Conservation (phyloP, 2,113 vertebrate species). For the Tragelaphus imberbis region DNA sequence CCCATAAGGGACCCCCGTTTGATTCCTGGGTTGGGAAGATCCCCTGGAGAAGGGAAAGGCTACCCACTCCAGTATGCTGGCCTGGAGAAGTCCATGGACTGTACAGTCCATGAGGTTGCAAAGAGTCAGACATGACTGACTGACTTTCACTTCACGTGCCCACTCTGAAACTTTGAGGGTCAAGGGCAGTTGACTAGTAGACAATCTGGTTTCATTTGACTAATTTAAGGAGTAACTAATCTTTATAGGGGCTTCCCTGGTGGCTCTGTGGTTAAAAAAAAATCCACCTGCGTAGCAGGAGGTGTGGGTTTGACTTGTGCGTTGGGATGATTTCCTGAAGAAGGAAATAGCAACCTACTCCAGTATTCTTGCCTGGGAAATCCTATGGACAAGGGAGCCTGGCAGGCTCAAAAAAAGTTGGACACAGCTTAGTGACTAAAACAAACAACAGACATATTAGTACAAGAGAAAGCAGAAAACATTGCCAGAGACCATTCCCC, state of each 20-base stretch:
- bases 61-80: not conserved
- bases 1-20: rapidly evolving
- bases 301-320: not conserved
- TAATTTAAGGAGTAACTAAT: not conserved
- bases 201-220: not conserved
- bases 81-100: not conserved
- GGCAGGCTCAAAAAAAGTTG: not conserved
- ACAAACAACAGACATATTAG: not conserved
- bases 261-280: not conserved
- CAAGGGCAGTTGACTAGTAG: not conserved
- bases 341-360: not conserved
- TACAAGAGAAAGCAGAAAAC: not conserved
- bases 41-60: not conserved
- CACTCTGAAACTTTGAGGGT: not conserved
- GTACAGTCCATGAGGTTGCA: not conserved
- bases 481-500: not conserved
- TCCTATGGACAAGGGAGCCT: not conserved
- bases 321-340: not conserved
- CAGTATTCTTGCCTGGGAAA: not conserved
- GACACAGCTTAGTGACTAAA: not conserved
- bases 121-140: not conserved
- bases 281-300: not conserved
- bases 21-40: not conserved
- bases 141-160: not conserved
- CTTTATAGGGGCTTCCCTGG: not conserved